Percentiles rank a stretch among this genome's conserved stretches.
These are phyloP conservation scores for Lipophrys pholis DNA, from an alignment of 2,113 vertebrate genomes.

Conservation along the genomic window DNA sequence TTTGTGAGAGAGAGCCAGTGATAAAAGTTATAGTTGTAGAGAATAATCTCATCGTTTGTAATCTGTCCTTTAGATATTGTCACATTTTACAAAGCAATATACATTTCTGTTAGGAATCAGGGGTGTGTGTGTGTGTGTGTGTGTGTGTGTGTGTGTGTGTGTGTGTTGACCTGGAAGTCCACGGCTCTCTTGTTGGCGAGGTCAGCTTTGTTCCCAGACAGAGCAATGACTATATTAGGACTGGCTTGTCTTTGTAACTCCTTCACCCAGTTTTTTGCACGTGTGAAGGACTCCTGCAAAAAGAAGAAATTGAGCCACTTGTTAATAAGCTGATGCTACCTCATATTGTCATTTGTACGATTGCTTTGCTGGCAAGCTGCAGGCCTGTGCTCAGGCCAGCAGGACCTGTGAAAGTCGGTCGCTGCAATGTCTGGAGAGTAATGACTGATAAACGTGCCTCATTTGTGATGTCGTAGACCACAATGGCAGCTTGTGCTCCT, in stretches of 20 bases:
- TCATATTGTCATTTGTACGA: slow-evolving; percentile 11
- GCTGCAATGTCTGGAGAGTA: too few relatives aligned
- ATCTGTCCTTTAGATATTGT: not conserved
- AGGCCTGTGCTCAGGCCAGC: not conserved
- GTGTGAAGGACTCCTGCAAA: slow-evolving; percentile 95
- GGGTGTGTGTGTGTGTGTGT: too few relatives aligned
- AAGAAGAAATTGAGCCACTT: not conserved
- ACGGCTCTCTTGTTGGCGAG: slow-evolving; percentile 97
- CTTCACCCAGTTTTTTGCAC: slow-evolving; percentile 99
- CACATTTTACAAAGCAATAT: not conserved
- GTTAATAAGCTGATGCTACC: slow-evolving; percentile 16
- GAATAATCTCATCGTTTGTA: not conserved
- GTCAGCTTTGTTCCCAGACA: slow-evolving; percentile 98
- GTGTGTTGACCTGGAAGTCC: slow-evolving; percentile 91
- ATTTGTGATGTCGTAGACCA: slow-evolving; percentile 98
- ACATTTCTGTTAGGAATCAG: not conserved
- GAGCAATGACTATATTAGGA: slow-evolving; percentile 97
- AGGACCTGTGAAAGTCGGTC: not conserved
- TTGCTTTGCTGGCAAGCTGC: not conserved
- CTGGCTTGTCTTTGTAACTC: slow-evolving; percentile 99
- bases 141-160: too few relatives aligned
- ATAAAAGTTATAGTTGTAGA: not conserved
- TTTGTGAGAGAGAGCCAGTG: not conserved
- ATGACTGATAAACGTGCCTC: slow-evolving; percentile 82
- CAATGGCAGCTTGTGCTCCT: slow-evolving; percentile 98